A percentile compares a stretch with the other conserved stretches of the same genome.
These are phyloP conservation scores for Scomberomorus guttatus DNA, from an alignment of 2,797 vertebrate genomes.

Conservation along the genomic window DNA sequence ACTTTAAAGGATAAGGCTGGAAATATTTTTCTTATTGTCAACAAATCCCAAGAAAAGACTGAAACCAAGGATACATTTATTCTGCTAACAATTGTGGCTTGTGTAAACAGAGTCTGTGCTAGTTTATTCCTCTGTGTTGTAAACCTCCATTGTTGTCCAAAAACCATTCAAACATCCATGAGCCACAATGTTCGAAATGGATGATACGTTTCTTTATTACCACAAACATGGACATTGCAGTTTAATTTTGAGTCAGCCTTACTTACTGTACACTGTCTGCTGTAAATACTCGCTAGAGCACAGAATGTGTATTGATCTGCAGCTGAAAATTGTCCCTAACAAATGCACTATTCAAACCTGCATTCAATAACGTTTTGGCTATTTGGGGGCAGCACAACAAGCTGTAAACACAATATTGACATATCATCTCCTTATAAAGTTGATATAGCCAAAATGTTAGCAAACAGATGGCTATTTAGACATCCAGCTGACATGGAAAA, in stretches of 20 bases:
- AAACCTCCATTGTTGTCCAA: not conserved
- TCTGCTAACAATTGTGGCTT: not conserved
- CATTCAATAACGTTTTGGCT: not conserved
- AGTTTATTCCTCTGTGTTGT: not conserved
- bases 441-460: too few species aligned
- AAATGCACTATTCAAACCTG: not conserved
- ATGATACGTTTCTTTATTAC: too few species aligned
- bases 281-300: not conserved
- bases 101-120: not conserved
- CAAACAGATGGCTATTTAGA: too few species aligned
- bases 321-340: not conserved
- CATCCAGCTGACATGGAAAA: too few species aligned
- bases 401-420: not conserved
- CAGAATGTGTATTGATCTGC: not conserved
- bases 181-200: too few species aligned
- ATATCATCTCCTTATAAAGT: too few species aligned
- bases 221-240: not conserved
- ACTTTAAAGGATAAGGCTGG: not conserved
- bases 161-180: not conserved
- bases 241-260: not conserved
- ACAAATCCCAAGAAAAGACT: not conserved
- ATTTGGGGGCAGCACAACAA: not conserved
- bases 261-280: not conserved
- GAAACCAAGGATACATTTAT: slow-evolving; percentile 14
- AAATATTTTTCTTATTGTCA: slow-evolving; percentile 1